Evolutionary conservation across 2,797 vertebrate species (phyloP).

Genomic region (Zenarchopterus dispar): DNA sequence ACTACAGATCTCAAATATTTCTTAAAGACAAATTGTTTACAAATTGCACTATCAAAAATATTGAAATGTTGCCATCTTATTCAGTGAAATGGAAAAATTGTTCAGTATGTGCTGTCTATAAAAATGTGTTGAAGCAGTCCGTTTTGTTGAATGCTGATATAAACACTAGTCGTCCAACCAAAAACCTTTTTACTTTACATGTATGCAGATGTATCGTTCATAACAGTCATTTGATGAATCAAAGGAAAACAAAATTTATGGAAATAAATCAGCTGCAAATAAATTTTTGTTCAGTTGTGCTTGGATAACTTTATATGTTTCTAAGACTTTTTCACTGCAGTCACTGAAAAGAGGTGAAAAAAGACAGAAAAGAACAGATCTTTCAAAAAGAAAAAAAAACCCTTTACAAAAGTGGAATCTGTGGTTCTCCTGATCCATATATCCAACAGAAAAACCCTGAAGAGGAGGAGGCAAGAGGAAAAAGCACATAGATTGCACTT

Average conservation of each 20-base stretch:
- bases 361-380: too few relatives aligned
- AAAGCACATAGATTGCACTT: too few relatives aligned
- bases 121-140: conserved; percentile 20
- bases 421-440: conserved; percentile 23
- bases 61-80: conserved; percentile 47
- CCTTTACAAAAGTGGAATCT: conserved; percentile 1
- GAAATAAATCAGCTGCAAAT: conserved; percentile 26
- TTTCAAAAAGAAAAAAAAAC: too few relatives aligned
- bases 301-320: too few relatives aligned
- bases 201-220: conserved; percentile 30
- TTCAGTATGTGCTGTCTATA: conserved; percentile 11
- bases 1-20: conserved; percentile 43
- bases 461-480: conserved; percentile 1
- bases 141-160: conserved; percentile 5
- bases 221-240: conserved; percentile 17
- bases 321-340: too few relatives aligned
- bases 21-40: conserved; percentile 29
- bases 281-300: too few relatives aligned
- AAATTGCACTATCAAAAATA: conserved; percentile 53
- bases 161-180: conserved; percentile 16
- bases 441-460: background rate
- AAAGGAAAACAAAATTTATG: conserved; percentile 13
- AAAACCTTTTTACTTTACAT: conserved; percentile 17
- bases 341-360: too few relatives aligned
- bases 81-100: conserved; percentile 24